Conservation (phyloP, 2,797 vertebrate species). For the Setipinna tenuifilis region DNA sequence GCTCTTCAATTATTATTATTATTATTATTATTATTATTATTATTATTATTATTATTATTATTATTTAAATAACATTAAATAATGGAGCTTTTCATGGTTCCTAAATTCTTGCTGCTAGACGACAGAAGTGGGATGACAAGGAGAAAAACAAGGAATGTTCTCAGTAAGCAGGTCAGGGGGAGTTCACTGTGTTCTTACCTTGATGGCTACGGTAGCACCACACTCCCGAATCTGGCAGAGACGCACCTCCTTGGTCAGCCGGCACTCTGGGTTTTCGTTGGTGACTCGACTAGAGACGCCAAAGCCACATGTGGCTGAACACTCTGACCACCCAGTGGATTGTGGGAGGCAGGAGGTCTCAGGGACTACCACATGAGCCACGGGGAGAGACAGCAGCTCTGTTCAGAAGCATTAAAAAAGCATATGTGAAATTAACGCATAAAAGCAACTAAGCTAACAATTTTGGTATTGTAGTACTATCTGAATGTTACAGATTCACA, state of each 20-base stretch:
- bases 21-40: too few species aligned
- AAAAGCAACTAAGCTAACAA: background rate
- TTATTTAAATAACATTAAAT: too few species aligned
- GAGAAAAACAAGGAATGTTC: conserved; percentile 31
- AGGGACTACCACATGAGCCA: conserved; percentile 43
- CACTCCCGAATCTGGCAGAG: conserved; percentile 72
- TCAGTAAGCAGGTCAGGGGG: background rate
- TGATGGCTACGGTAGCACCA: conserved; percentile 51
- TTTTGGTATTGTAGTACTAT: too few species aligned
- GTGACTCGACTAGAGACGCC: conserved; percentile 76
- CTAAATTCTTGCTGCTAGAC: background rate
- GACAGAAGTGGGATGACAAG: background rate
- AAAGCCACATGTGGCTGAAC: conserved; percentile 74
- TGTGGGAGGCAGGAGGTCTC: conserved; percentile 66
- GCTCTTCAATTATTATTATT: too few species aligned
- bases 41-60: too few species aligned
- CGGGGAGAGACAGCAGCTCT: conserved; percentile 60
- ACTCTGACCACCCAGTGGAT: conserved; percentile 74
- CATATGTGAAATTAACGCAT: conserved; percentile 16
- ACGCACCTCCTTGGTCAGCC: conserved; percentile 68
- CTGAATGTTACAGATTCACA: too few species aligned
- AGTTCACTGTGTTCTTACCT: conserved; percentile 57
- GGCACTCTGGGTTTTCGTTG: conserved; percentile 73
- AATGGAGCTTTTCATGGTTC: too few species aligned
- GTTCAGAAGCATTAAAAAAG: conserved; percentile 10